Percentiles rank a stretch among this genome's conserved stretches.
These are phyloP conservation scores for Physocephala rufipes DNA, from an alignment of 2,888 invertebrate species.

Conservation along the genomic window DNA sequence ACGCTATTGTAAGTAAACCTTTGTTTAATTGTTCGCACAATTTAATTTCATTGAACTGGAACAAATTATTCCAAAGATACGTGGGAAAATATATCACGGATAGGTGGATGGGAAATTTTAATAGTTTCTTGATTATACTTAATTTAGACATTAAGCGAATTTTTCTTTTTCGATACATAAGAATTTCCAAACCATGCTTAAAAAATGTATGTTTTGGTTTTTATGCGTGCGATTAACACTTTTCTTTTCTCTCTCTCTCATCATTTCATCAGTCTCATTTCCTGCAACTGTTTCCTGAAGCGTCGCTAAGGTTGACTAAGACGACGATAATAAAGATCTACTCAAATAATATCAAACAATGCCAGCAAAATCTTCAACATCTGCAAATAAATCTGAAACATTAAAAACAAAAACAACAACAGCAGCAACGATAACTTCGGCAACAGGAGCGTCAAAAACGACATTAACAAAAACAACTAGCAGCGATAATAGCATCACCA, in stretches of 20 bases:
- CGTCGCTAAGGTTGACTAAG: conserved; percentile 20
- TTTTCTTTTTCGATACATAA: too few species aligned
- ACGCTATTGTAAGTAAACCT: too few species aligned
- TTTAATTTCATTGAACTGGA: too few species aligned
- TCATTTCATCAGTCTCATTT: neutral
- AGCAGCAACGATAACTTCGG: neutral
- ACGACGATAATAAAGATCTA: neutral
- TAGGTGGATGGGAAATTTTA: too few species aligned
- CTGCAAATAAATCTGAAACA: neutral
- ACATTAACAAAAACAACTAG: neutral
- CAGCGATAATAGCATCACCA: neutral
- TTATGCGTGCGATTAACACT: too few species aligned
- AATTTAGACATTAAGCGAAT: too few species aligned
- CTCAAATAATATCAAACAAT: conserved; percentile 19
- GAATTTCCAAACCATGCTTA: too few species aligned
- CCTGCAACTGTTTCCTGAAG: conserved; percentile 8
- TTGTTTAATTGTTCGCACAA: too few species aligned
- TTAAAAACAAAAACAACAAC: neutral
- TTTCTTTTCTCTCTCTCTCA: conserved; percentile 8
- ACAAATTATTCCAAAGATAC: too few species aligned
- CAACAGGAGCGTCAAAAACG: neutral
- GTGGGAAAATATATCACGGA: too few species aligned
- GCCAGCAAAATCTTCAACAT: conserved; percentile 21
- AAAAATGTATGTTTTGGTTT: too few species aligned
- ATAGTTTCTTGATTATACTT: too few species aligned